Conservation (phyloP, 2,888 invertebrate genomes). For the Cryptus armator region DNA sequence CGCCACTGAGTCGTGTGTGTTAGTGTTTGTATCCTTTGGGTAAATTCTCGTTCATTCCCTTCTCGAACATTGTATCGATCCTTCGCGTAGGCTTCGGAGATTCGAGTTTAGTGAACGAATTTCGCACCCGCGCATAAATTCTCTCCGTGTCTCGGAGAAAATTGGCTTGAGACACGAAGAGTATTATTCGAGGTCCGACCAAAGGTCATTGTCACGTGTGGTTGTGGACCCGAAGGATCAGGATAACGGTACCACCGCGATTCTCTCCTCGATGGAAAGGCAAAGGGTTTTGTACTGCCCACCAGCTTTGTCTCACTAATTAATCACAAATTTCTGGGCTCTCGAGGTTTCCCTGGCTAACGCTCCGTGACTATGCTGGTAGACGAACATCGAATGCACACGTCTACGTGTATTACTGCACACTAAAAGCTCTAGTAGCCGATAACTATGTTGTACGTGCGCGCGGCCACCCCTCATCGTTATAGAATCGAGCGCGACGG, state of each 20-base stretch:
- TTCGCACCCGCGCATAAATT: background rate
- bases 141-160: slow-evolving; percentile 34
- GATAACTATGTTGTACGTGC: background rate
- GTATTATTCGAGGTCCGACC: slow-evolving; percentile 8
- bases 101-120: slow-evolving; percentile 49
- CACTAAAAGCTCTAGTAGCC: background rate
- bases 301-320: background rate
- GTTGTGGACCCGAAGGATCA: background rate
- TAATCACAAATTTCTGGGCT: background rate
- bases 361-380: background rate
- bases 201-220: background rate
- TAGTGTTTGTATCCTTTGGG: background rate
- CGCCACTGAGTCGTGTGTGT: too few species aligned
- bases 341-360: background rate
- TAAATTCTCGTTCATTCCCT: background rate
- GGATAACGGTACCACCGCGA: background rate
- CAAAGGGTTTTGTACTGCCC: background rate
- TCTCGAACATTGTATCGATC: slow-evolving; percentile 51
- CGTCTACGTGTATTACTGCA: background rate
- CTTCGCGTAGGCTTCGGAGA: background rate
- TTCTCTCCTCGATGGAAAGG: background rate
- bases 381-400: background rate
- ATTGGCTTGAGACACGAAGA: slow-evolving; percentile 18
- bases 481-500: background rate
- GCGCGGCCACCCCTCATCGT: background rate